Base-by-base conservation (phyloP, 2,888 invertebrate species). In the Ennomos erosarius region DNA sequence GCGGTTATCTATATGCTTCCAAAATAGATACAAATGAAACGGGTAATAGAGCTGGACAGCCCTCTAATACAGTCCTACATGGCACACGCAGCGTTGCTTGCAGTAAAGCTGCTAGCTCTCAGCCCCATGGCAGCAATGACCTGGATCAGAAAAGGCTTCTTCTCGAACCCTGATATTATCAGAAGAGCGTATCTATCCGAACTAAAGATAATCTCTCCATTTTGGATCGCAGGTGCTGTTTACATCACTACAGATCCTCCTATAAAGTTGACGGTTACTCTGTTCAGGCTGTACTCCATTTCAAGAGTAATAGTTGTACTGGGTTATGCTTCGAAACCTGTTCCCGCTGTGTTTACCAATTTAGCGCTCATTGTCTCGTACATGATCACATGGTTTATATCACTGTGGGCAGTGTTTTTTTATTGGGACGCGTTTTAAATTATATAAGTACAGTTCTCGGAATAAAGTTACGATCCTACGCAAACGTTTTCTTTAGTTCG, bases 101-200 rank as follows among this genome's bases (percentile, higher is more conserved):
- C 75, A 0, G 55, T 85, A 11, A 84, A 84, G 55, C 59, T 86
- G 11, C 53, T 86, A 5, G 73, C 78, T 0, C 44, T 86, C 2
- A 82, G 78, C 47, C 84, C 86, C 1, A 12, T 86, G 12, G 75
- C 80, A 2, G 80, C 84, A 9, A 66, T 81, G 73, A 79, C 81
- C 0, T 87, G 83, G 83, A 76, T 84, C 1, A 70, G 68, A 42
- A 79, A 81, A 64, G 83, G 80, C 1, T 9, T 80, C 9, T 82
- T 85, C 52, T 50, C 67, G 1, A 74, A 81, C 59, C 64, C 73
- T 0, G 78, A 81, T 8, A 69, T 76, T 1, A 67, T 84, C 0
- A 71, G 83, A 52, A 73, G 82, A 46, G 83, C 82, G 0, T 85
- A 86, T 55, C 65, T 86, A n/a, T 74, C 78, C 2, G 87, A 87